phyloP scores from a whole-genome alignment of 2,888 invertebrate species.

The Cheilosia vulpina region DNA sequence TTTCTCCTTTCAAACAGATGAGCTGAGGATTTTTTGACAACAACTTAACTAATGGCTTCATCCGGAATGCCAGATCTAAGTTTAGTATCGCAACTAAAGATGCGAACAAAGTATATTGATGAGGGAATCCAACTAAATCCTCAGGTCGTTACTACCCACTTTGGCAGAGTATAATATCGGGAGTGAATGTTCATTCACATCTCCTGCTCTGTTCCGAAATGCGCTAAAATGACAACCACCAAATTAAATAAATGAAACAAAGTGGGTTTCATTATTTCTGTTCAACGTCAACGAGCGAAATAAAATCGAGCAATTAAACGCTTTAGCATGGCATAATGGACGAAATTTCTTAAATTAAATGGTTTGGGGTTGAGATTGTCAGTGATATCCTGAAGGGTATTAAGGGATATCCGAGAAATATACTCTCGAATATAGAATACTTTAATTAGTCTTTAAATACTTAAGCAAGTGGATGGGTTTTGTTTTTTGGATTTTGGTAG shows the following conservation, averaged over 20 bases:
- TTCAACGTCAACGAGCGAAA: conserved; percentile 29
- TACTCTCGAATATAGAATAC: background rate
- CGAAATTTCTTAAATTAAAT: conserved; percentile 10
- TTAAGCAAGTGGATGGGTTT: background rate
- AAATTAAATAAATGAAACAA: conserved; percentile 37
- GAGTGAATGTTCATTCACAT: background rate
- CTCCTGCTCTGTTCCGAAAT: background rate
- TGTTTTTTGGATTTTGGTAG: too few relatives aligned
- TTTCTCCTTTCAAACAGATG: conserved; percentile 6
- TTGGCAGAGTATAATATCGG: conserved; percentile 6
- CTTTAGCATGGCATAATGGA: background rate
- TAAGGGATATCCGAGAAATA: conserved; percentile 2
- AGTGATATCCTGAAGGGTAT: conserved; percentile 9
- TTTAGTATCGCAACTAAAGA: background rate
- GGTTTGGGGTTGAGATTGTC: conserved; percentile 14
- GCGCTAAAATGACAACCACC: conserved; percentile 4
- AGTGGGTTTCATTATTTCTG: conserved; percentile 6
- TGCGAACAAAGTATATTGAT: background rate
- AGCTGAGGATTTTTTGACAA: background rate
- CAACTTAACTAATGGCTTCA: conserved; percentile 11
- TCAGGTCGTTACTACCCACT: background rate
- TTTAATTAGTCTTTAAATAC: conserved; percentile 13
- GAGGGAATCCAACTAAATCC: background rate
- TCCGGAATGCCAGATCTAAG: background rate
- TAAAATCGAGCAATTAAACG: conserved; percentile 3